Evolutionary conservation across 1,140 invertebrate species (phyloP).

Genomic region (Macrotrachela quadricornifera): DNA sequence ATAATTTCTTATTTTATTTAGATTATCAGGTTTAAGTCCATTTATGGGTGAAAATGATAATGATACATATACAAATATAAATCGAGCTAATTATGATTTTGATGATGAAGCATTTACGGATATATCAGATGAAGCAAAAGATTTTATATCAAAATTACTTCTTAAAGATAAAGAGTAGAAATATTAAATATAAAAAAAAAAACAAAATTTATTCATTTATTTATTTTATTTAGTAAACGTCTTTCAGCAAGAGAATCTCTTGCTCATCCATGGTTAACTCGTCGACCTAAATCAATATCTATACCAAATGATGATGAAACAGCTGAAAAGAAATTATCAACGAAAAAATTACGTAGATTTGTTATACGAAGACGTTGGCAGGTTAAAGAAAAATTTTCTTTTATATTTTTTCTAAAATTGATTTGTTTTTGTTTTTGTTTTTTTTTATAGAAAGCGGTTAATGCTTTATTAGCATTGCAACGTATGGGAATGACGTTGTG

Average conservation of each 20-base stretch:
- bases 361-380: constrained; percentile 70
- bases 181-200: constrained; percentile 1
- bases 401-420: background rate
- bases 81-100: constrained; percentile 61
- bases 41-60: constrained; percentile 93
- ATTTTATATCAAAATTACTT: constrained; percentile 63
- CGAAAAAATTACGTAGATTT: constrained; percentile 60
- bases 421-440: too few relatives aligned
- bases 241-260: constrained; percentile 43
- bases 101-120: constrained; percentile 69
- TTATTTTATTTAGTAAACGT: constrained; percentile 37
- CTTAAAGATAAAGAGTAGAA: constrained; percentile 52
- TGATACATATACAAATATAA: constrained; percentile 88
- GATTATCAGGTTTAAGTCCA: constrained; percentile 80
- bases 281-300: constrained; percentile 19
- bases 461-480: constrained; percentile 8
- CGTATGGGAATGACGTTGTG: constrained; percentile 5
- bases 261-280: constrained; percentile 47
- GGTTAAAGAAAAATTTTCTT: constrained; percentile 13
- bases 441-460: constrained; percentile 8
- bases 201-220: constrained; percentile 8
- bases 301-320: constrained; percentile 16
- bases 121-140: constrained; percentile 61
- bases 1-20: constrained; percentile 21
- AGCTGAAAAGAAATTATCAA: constrained; percentile 41